Evolutionary conservation across 2,888 invertebrate genomes (phyloP).

Genomic region (Belgica antarctica): DNA sequence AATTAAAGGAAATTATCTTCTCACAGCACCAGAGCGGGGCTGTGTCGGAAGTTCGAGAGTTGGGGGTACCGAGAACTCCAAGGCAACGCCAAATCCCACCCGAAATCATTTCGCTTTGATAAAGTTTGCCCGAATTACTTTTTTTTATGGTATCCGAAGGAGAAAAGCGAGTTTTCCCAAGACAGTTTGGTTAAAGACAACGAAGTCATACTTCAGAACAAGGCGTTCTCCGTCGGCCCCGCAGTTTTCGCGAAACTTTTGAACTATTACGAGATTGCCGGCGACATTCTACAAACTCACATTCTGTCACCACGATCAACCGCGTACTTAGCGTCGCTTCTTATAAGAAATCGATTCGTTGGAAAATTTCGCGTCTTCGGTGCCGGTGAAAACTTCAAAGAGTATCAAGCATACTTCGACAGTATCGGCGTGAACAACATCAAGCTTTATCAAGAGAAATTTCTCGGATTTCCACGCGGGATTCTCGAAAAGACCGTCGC

Average conservation of each 20-base stretch:
- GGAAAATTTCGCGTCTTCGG: conserved; percentile 41
- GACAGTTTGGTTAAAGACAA: conserved; percentile 60
- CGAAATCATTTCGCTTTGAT: conserved; percentile 53
- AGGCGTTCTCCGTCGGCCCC: conserved; percentile 77
- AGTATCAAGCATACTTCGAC: conserved; percentile 68
- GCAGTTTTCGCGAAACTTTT: conserved; percentile 70
- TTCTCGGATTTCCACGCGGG: conserved; percentile 57
- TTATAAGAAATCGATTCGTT: conserved; percentile 48
- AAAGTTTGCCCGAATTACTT: conserved; percentile 57
- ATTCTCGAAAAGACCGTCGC: conserved; percentile 63
- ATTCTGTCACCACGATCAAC: conserved; percentile 75
- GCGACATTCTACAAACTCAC: conserved; percentile 76
- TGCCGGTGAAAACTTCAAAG: conserved; percentile 48
- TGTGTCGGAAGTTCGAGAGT: conserved; percentile 38
- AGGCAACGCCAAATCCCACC: conserved; percentile 45
- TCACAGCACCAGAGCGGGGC: conserved; percentile 38
- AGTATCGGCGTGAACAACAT: conserved; percentile 66
- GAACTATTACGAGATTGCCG: conserved; percentile 63
- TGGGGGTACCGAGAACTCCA: conserved; percentile 46
- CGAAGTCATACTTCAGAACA: conserved; percentile 66
- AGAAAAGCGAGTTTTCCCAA: conserved; percentile 59
- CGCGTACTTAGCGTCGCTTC: conserved; percentile 70
- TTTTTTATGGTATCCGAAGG: conserved; percentile 50
- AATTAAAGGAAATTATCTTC: too few species aligned
- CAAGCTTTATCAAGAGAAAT: conserved; percentile 56